Conservation (phyloP, 1,140 invertebrate species). For the Globodera rostochiensis region DNA sequence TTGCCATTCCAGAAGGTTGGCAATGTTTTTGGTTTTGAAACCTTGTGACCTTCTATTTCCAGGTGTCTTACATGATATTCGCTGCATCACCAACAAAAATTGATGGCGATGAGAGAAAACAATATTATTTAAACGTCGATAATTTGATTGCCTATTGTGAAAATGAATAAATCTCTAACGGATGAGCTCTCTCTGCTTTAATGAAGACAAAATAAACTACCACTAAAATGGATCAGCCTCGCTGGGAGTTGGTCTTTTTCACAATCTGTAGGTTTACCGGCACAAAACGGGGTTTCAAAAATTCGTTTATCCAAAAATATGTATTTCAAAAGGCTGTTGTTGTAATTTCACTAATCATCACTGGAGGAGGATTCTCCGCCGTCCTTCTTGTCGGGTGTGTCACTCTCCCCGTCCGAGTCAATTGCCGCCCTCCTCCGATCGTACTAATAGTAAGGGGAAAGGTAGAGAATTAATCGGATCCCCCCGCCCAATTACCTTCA, state of each 20-base stretch:
- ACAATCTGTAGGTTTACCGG: neutral
- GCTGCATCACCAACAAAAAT: slow-evolving; percentile 13
- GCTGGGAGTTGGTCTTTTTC: too few relatives aligned
- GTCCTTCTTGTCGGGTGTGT: neutral
- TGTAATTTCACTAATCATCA: slow-evolving; percentile 4
- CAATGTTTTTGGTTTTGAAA: slow-evolving; percentile 1
- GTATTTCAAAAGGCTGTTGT: neutral
- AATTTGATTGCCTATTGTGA: neutral
- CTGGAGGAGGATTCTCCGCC: neutral
- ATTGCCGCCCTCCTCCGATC: slow-evolving; percentile 80
- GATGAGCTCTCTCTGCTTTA: slow-evolving; percentile 3
- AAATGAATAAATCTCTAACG: slow-evolving; percentile 3
- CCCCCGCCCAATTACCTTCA: slow-evolving; percentile 25
- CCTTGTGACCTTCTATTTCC: neutral
- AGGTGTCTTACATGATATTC: slow-evolving; percentile 27
- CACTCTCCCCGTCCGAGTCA: slow-evolving; percentile 79
- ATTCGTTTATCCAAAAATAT: slow-evolving; percentile 22
- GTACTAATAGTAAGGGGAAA: slow-evolving; percentile 69
- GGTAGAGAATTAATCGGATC: slow-evolving; percentile 44
- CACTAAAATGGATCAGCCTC: too few relatives aligned
- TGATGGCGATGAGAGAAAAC: neutral
- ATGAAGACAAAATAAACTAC: too few relatives aligned
- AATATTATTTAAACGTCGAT: neutral
- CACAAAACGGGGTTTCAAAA: slow-evolving; percentile 4
- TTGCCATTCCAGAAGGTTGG: slow-evolving; percentile 55